phyloP scores from a whole-genome alignment of 2,113 vertebrate genomes.

The Notothenia rossii region DNA sequence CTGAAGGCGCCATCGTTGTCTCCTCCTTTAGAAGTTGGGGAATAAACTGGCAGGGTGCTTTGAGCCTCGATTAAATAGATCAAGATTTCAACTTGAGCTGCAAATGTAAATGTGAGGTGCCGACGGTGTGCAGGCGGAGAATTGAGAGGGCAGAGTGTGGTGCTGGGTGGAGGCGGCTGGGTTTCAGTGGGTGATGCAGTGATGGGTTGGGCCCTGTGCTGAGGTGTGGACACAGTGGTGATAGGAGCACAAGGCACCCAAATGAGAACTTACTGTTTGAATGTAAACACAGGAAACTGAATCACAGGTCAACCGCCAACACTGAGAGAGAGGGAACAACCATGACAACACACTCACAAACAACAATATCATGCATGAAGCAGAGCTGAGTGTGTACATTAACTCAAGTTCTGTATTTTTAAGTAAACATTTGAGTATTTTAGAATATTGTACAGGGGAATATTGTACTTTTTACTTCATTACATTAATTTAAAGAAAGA shows the following conservation, averaged over 20 bases:
- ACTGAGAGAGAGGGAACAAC: background rate
- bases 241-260: conserved; percentile 53
- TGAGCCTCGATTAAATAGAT: background rate
- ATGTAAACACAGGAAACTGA: conserved; percentile 55
- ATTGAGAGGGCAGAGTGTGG: conserved; percentile 25
- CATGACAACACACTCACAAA: background rate
- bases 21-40: conserved; percentile 17
- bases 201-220: conserved; percentile 45
- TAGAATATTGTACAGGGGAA: too few species aligned
- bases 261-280: conserved; percentile 25
- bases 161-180: conserved; percentile 47
- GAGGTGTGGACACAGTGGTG: conserved; percentile 54
- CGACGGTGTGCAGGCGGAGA: background rate
- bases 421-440: too few species aligned
- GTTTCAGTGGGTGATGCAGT: conserved; percentile 43
- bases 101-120: background rate
- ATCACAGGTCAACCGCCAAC: conserved; percentile 1
- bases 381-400: background rate
- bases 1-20: conserved; percentile 84
- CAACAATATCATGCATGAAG: background rate
- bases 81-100: background rate
- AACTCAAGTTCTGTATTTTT: too few species aligned
- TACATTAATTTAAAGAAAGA: too few species aligned
- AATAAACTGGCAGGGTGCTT: background rate
- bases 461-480: too few species aligned